A percentile compares a stretch with the other conserved stretches of the same genome.
phyloP scores from a whole-genome alignment of 2,797 vertebrate species.

The Falco columbarius region DNA sequence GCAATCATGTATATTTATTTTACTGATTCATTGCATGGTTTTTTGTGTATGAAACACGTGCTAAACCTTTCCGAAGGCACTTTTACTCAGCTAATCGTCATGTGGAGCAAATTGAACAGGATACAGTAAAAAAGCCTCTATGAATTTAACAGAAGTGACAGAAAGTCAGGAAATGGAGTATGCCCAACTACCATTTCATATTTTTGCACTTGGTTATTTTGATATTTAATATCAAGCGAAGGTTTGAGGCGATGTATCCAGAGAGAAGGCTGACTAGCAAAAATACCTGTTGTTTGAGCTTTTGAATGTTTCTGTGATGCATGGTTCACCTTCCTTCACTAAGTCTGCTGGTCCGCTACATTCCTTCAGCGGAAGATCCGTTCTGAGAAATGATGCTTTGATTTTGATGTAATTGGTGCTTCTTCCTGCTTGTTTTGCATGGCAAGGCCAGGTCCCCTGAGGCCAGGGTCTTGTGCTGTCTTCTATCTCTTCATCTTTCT shows the following conservation, averaged over 20 bases:
- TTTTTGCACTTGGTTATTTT: not conserved
- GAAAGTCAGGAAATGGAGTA: not conserved
- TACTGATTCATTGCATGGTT: not conserved
- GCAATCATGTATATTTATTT: constrained; percentile 39
- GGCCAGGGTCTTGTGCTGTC: not conserved
- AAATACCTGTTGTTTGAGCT: not conserved
- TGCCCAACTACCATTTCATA: not conserved
- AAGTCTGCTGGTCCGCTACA: not conserved
- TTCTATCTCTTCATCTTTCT: not conserved
- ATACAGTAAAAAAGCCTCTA: not conserved
- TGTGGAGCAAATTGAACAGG: constrained; percentile 24
- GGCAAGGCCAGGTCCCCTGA: not conserved
- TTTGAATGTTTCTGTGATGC: not conserved
- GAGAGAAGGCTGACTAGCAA: not conserved
- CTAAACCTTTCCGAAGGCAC: constrained; percentile 25
- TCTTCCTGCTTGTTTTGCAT: not conserved
- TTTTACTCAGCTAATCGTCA: constrained; percentile 11
- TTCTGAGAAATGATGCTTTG: not conserved
- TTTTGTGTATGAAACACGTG: constrained; percentile 33
- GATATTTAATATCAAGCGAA: not conserved
- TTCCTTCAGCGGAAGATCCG: not conserved
- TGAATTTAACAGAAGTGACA: constrained; percentile 4
- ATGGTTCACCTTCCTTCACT: not conserved
- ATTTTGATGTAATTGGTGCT: not conserved
- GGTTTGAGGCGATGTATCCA: not conserved